These are phyloP conservation scores for Colletes collaris DNA, from an alignment of 2,888 invertebrate species.

Conservation along the genomic window DNA sequence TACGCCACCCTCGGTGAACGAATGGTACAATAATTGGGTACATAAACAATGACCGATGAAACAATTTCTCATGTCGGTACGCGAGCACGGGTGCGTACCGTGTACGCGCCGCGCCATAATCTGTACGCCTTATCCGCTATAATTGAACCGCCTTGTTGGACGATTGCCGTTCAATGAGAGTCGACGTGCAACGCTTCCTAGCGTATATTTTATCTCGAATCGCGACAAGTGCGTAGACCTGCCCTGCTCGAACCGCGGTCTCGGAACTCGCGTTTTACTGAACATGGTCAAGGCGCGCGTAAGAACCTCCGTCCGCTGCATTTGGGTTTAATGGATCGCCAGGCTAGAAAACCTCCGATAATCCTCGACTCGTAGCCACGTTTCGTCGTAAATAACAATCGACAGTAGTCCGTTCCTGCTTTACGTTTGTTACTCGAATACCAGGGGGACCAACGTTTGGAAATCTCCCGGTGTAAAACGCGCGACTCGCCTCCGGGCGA, in stretches of 20 bases:
- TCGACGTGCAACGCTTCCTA: constrained; percentile 9
- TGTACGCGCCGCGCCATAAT: constrained; percentile 24
- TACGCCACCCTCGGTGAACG: constrained; percentile 68
- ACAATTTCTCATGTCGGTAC: constrained; percentile 63
- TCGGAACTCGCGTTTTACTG: background rate
- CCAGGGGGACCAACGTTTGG: too few relatives aligned
- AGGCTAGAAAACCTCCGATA: too few relatives aligned
- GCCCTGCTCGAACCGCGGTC: background rate
- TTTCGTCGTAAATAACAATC: too few relatives aligned
- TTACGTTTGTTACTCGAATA: too few relatives aligned
- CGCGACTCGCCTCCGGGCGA: too few relatives aligned
- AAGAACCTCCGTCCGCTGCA: too few relatives aligned
- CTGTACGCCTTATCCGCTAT: constrained; percentile 48
- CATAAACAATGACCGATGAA: constrained; percentile 70
- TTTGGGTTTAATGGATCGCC: too few relatives aligned
- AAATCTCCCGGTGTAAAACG: too few relatives aligned
- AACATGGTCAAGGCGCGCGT: too few relatives aligned
- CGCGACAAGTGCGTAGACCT: constrained; percentile 13
- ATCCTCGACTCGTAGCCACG: too few relatives aligned
- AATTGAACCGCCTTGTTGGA: constrained; percentile 49
- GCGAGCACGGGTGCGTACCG: background rate
- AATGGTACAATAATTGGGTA: constrained; percentile 70
- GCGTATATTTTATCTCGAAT: constrained; percentile 13
- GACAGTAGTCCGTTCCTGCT: too few relatives aligned
- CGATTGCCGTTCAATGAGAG: constrained; percentile 26